Evolutionary conservation across 1,140 invertebrate genomes (phyloP).

Genomic region (Trypoxylus dichotomus): DNA sequence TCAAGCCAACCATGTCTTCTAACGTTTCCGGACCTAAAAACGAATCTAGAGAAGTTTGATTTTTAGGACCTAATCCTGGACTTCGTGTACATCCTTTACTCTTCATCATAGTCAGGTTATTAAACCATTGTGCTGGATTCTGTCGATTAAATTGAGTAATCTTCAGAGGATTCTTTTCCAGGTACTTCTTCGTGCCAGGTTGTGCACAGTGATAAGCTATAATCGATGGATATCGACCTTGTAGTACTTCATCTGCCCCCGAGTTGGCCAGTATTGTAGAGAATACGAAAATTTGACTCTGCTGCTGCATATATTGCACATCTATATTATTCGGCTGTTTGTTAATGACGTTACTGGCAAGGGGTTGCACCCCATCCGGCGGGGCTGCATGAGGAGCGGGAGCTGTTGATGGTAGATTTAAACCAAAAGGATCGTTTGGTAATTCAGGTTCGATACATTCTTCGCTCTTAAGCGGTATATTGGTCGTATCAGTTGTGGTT

Average conservation of each 20-base stretch:
- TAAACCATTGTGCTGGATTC: constrained; percentile 79
- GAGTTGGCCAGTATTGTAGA: constrained; percentile 92
- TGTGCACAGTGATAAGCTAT: constrained; percentile 95
- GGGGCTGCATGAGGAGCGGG: constrained; percentile 42
- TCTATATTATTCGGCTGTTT: constrained; percentile 80
- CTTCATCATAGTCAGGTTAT: constrained; percentile 76
- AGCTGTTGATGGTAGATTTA: constrained; percentile 36
- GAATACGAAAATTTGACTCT: constrained; percentile 98
- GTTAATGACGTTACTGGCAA: constrained; percentile 75
- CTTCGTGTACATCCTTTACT: constrained; percentile 65
- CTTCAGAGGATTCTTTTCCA: constrained; percentile 92
- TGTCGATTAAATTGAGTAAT: constrained; percentile 83
- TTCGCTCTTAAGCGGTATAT: constrained; percentile 43
- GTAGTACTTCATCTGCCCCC: constrained; percentile 87
- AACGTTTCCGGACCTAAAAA: constrained; percentile 58
- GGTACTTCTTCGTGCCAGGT: constrained; percentile 90
- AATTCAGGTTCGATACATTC: constrained; percentile 42
- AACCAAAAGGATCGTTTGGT: constrained; percentile 40
- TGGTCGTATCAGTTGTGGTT: constrained; percentile 38
- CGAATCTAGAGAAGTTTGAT: constrained; percentile 52
- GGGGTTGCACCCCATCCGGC: constrained; percentile 67
- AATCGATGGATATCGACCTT: constrained; percentile 87
- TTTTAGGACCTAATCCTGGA: constrained; percentile 46
- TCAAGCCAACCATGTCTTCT: constrained; percentile 57
- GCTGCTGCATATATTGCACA: constrained; percentile 89